Conservation (phyloP, 1,140 invertebrate species). For the Aleiodes sp. region DNA sequence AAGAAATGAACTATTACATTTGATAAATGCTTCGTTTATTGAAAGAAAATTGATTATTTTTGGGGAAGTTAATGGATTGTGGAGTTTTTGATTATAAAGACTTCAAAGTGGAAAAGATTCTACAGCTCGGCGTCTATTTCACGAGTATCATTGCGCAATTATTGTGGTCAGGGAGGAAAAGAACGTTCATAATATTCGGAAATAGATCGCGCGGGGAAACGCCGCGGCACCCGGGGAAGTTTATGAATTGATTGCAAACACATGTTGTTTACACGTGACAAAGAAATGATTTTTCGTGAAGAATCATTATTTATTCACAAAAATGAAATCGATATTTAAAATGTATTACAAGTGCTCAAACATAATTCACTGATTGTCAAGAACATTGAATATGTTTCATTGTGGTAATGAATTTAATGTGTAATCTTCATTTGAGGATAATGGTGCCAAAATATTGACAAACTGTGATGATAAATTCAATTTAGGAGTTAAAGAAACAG, state of each 20-base stretch:
- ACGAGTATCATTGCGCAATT: background rate
- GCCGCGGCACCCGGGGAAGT: slow-evolving; percentile 39
- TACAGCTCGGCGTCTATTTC: no score
- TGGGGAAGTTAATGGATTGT: background rate
- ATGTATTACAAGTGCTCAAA: no score
- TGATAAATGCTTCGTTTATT: background rate
- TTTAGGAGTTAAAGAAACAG: slow-evolving; percentile 39
- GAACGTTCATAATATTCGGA: slow-evolving; percentile 16
- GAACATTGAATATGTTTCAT: background rate
- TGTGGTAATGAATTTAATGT: background rate
- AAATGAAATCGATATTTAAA: background rate
- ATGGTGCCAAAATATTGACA: background rate
- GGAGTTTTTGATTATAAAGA: background rate
- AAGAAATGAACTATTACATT: background rate
- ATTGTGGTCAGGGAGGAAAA: background rate
- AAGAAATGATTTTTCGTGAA: background rate
- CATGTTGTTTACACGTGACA: slow-evolving; percentile 51
- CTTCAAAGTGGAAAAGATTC: no score
- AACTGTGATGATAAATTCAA: slow-evolving; percentile 46
- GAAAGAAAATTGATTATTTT: background rate
- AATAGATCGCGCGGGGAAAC: slow-evolving; percentile 22
- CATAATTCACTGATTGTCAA: no score
- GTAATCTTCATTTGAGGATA: background rate
- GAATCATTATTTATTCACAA: background rate
- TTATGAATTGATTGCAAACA: slow-evolving; percentile 61